Evolutionary conservation across 2,888 invertebrate genomes (phyloP), one percentile per base, ranked within the genome.

Genomic region (Epinotia nisella): DNA sequence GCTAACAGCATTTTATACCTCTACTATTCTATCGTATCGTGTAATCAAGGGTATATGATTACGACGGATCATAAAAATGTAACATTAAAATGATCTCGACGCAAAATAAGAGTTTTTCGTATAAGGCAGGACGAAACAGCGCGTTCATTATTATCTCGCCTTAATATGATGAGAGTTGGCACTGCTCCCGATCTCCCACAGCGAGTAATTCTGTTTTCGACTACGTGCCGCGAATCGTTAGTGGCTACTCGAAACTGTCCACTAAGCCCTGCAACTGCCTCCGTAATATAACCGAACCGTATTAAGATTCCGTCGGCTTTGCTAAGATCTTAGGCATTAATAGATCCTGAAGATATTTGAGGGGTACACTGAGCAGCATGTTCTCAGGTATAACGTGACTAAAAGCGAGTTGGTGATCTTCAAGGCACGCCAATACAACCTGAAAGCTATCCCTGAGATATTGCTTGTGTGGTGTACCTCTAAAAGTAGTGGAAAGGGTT

Each of bases 161-260:
- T 85, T 90, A 89, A 90, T 90, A 90, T 90, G 90, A 92, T 87
- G 88, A 85, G 86, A 89, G 88, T 91, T 92, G 91, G 92, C 92
- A 87, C 83, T 79, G 84, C 84, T 89, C 89, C 89, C 87, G 83
- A 81, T 82, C 83, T 83, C 82, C 83, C 83, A 82, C 85, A 81
- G 83, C 79, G 81, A 58, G 82, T 91, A 89, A 90, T 91, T 90
- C 88, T 87, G 90, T 91, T 91, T 87, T 85, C 83, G 83, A 80
- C 79, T 85, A 90, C 91, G 91, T 91, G 91, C 85, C 79, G 77
- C 82, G 90, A 90, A 89, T 89, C 82, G 84, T 86, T 85, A 87
- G 82, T 77, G 82, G 76, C 74, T 76, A 77, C 76, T 80, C 74
- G 78, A 79, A 81, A 77, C 77, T 80, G 81, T 79, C 80, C 78